Base-by-base conservation (phyloP, 1,140 invertebrate species). In the Reticulitermes speratus region DNA sequence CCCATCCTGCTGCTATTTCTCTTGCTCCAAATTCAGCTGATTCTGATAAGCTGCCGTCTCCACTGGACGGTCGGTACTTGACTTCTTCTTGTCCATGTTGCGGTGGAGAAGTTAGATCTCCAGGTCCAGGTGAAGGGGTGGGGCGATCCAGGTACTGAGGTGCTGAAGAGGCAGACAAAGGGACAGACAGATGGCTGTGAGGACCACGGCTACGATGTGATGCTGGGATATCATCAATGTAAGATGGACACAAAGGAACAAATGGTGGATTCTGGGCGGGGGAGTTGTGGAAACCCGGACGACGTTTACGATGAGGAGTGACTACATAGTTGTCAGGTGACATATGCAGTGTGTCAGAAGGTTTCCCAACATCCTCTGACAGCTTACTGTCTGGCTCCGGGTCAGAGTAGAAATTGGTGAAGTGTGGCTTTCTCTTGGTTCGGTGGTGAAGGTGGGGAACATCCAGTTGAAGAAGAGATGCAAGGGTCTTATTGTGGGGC, bases 251-350 rank as follows among this genome's bases (percentile, higher is more conserved):
- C 85, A 96, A 96, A 44, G 96, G 95, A 81, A 96, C 96, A 89
- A 97, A 97, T 23, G 96, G 95, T 84, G 96, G 95, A 91, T 97
- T 97, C 89, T 97, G 96, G 83, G 95, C 95, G 16, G 96, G 96
- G 14, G 96, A 95, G 89, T 96, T 97, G 88, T 96, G 95, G 89
- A 97, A 97, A 44, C 96, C 96, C 2, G 96, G 96, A 89, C 96
- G 91, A 90, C 96, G 92, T 91, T 97, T 97, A 87, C 96, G 90
- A 91, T 96, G 96, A 0, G 96, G 96, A 65, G 95, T 97, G 12
- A 97, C 96, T 45, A 96, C 95, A 89, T 96, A 96, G 87, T 91
- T 92, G 87, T 93, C 92, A 38, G 92, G 91, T 16, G 59, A 59
- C 25, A 52, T 84, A n/a, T 86, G 86, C 30, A 86, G 16, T 44